These are phyloP conservation scores for Xestia xanthographa DNA, from an alignment of 2,888 invertebrate species.

Conservation along the genomic window DNA sequence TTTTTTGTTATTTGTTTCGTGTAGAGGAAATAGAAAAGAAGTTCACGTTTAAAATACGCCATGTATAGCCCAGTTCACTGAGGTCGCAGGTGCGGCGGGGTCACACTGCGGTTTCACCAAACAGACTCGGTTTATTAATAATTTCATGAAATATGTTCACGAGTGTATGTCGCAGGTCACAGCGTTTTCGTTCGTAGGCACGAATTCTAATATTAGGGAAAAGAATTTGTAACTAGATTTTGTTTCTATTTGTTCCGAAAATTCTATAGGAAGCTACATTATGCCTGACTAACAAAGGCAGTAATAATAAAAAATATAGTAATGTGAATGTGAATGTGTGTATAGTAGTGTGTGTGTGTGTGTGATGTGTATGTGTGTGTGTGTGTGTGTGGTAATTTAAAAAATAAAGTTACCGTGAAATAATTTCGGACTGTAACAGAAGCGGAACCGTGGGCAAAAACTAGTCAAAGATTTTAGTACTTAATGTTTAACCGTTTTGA, in stretches of 20 bases:
- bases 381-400: no score
- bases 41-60: constrained; percentile 3
- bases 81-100: constrained; percentile 63
- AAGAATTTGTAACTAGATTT: no score
- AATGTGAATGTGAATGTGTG: no score
- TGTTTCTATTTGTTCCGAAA: no score
- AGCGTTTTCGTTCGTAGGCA: constrained; percentile 14
- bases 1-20: not conserved
- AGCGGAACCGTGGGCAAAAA: not conserved
- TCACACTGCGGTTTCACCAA: constrained; percentile 55
- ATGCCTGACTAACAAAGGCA: not conserved
- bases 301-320: no score
- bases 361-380: no score
- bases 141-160: constrained; percentile 65
- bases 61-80: constrained; percentile 31
- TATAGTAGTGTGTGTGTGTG: no score
- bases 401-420: not conserved
- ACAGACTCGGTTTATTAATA: constrained; percentile 66
- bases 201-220: constrained; percentile 8
- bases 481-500: no score
- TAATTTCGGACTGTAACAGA: not conserved
- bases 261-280: not conserved
- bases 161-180: constrained; percentile 22
- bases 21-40: not conserved
- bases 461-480: not conserved